Evolutionary conservation across 2,888 invertebrate species (phyloP), one percentile per base, ranked within the genome.

Genomic region (Zelleria hepariella): DNA sequence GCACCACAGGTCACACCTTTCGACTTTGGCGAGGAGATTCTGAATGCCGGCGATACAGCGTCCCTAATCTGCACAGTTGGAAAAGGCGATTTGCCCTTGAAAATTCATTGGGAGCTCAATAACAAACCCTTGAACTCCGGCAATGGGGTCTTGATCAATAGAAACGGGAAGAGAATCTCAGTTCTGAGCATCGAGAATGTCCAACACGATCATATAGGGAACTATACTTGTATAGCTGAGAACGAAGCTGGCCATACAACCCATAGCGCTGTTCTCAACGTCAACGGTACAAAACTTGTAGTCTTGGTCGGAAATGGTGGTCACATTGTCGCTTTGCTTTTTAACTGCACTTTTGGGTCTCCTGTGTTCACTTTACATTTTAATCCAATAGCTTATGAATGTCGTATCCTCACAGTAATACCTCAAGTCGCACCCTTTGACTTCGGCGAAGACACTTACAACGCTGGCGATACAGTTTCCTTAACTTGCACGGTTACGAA

Each of bases 1-100:
- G 90, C 92, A 69, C 95, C 95, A 62, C 94, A 95, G 91, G 94
- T 96, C 68, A 92, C 93, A 61, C 92, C 93, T 57, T 95, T 95
- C 73, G 91, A 92, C 74, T 95, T 95, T 74, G 94, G 94, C 60
- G 94, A 94, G 68, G 93, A 93, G 64, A 88, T 92, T 62, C 86
- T 91, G 52, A 94, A 94, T 71, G 93, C 93, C 62, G 94, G 94
- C 61, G 94, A 95, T 73, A 90, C 93, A 54, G 92, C 93, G 15
- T 92, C 93, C 53, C 82, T 92, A 7, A 92, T 91, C 47, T 94
- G 94, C 74, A 91, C 93, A 58, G 91, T 93, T 62, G 90, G 91
- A 53, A 94, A 94, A 79, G 94, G 94, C 27, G 94, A 94, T 74
- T 80, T 93, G 62, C 93, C 93, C 26, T 78, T 93, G 64, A 91